Evolutionary conservation across 2,113 vertebrate species (phyloP), one percentile per base, ranked within the genome.

Genomic region (Cyanistes caeruleus): DNA sequence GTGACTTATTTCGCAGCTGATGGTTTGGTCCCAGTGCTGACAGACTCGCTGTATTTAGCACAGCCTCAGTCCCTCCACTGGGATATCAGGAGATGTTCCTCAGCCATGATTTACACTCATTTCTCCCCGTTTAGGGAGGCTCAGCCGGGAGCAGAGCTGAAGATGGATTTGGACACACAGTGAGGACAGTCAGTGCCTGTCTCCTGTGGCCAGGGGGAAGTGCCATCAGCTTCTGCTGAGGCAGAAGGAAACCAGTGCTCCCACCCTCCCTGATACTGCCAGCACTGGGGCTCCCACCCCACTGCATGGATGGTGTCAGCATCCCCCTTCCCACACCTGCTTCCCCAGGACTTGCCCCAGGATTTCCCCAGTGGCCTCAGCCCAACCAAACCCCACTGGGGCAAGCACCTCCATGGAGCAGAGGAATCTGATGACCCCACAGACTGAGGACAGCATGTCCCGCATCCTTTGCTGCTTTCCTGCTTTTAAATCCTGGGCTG

Each of bases 401-500:
- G 37, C 0, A 12, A 67, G 35, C 0, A 0, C 28, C 49, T 5
- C 8, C 20, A 11, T 1, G 9, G 28, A n/a, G n/a, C 15, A 63
- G 25, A 48, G 43, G 41, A 35, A 28, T 24, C 17, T 0, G 0
- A 30, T 2, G 10, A 49, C 27, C 35, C 49, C 17, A 9, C 21
- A 27, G 44, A 41, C 13, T 1, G 3, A 58, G 18, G 19, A 35
- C 9, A 53, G 63, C 68, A 33, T 27, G 49, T 56, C 18, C 30
- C 67, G 24, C 4, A 2, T 10, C 28, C 37, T 30, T 23, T 2
- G 27, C 55, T 59, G 44, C 60, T 65, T 72, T 55, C 58, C 74
- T 15, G 39, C 58, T 73, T 73, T 37, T 51, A 65, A 60, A 52
- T 22, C 60, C 84, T 14, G 22, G 0, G 0, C 64, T 64, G 46